Evolutionary conservation across 2,888 invertebrate genomes (phyloP).

Genomic region (Sarcophaga subvicina): DNA sequence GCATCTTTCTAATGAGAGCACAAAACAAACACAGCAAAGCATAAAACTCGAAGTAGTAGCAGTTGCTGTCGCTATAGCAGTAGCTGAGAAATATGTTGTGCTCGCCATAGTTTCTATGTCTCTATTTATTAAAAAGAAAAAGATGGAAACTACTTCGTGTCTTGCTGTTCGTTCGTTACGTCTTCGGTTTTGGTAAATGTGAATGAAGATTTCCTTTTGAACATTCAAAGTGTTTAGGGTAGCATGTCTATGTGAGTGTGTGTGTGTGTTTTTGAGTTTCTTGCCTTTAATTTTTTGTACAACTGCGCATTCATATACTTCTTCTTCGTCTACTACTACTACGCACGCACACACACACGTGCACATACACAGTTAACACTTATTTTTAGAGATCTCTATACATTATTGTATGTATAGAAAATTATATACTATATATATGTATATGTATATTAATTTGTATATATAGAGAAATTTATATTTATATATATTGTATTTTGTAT

Average conservation of each 20-base stretch:
- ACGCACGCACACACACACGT: constrained; percentile 30
- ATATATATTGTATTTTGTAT: constrained; percentile 58
- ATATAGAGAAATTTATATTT: constrained; percentile 50
- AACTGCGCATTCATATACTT: constrained; percentile 68
- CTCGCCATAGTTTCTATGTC: constrained; percentile 59
- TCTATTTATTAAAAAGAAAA: constrained; percentile 20
- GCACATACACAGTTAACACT: constrained; percentile 9
- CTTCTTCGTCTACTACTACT: constrained; percentile 49
- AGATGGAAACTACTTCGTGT: constrained; percentile 32
- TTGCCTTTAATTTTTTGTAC: constrained; percentile 55
- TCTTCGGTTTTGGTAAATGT: constrained; percentile 59
- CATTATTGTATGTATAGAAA: constrained; percentile 40
- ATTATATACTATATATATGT: constrained; percentile 69
- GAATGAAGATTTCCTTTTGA: constrained; percentile 64
- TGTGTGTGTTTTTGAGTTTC: constrained; percentile 69
- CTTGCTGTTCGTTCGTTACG: constrained; percentile 49
- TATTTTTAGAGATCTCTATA: constrained; percentile 3
- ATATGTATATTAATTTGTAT: constrained; percentile 58
- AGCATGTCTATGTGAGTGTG: constrained; percentile 46
- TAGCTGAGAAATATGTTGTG: background rate
- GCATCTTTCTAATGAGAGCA: background rate
- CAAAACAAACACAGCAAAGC: constrained; percentile 21
- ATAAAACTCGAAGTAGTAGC: constrained; percentile 18
- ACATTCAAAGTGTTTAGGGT: background rate
- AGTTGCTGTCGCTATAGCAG: background rate